Evolutionary conservation across 2,888 invertebrate genomes (phyloP).

Genomic region (Lithophane semibrunnea): DNA sequence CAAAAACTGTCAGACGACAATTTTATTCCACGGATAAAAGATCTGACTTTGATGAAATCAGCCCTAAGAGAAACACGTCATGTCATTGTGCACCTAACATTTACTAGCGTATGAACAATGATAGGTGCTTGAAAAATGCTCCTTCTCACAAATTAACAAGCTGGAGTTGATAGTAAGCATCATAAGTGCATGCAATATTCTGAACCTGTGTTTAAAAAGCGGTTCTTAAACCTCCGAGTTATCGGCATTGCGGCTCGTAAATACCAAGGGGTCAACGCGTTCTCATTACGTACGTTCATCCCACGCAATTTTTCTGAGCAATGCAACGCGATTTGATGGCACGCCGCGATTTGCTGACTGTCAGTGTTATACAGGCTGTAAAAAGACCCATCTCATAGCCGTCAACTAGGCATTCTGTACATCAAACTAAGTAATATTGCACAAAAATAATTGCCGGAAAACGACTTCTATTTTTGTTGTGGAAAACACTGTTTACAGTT

Average conservation of each 20-base stretch:
- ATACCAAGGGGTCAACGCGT: slow-evolving; percentile 39
- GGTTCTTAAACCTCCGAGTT: background rate
- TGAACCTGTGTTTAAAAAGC: slow-evolving; percentile 5
- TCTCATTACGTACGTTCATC: slow-evolving; percentile 19
- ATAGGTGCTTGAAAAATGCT: background rate
- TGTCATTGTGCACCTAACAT: background rate
- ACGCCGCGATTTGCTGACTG: background rate
- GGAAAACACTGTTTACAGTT: background rate
- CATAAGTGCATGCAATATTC: slow-evolving; percentile 1
- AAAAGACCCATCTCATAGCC: background rate
- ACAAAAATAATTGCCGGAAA: background rate
- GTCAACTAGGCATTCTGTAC: background rate
- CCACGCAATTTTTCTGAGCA: slow-evolving; percentile 24
- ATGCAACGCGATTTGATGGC: slow-evolving; percentile 3
- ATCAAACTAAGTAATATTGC: background rate
- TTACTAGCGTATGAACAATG: background rate
- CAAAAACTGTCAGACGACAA: no score
- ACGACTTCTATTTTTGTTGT: background rate
- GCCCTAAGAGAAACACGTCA: background rate
- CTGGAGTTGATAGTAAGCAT: background rate
- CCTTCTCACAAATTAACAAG: background rate
- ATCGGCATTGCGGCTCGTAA: slow-evolving; percentile 21
- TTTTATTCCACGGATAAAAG: no score
- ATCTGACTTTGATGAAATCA: no score
- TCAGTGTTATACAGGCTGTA: background rate